phyloP scores from a whole-genome alignment of 2,797 vertebrate genomes.

The Paguma larvata region DNA sequence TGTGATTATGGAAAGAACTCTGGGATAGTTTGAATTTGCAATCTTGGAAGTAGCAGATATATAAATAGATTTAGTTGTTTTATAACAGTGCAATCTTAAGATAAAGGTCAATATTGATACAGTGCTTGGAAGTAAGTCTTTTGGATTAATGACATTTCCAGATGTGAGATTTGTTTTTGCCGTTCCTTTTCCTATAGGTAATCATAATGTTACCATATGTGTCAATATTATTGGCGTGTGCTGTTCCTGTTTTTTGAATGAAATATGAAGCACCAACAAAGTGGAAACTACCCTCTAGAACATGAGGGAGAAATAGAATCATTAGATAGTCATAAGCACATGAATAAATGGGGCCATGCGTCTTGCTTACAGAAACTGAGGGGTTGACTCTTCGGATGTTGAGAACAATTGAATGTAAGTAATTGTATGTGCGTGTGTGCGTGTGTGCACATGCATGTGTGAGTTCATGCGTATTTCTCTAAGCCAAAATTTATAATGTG shows the following conservation, averaged over 20 bases:
- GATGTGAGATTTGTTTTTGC: slow-evolving; percentile 29
- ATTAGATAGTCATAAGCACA: not conserved
- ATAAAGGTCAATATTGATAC: slow-evolving; percentile 23
- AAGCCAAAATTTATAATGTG: slow-evolving; percentile 31
- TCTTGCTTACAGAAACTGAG: slow-evolving; percentile 1
- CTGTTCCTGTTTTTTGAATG: slow-evolving; percentile 23
- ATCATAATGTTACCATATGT: slow-evolving; percentile 10
- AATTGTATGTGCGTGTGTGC: not conserved
- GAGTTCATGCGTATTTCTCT: not conserved
- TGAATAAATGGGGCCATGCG: not conserved
- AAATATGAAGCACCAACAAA: slow-evolving; percentile 30
- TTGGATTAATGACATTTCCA: slow-evolving; percentile 52
- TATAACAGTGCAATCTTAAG: slow-evolving; percentile 17
- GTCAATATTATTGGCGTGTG: not conserved
- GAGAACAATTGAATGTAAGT: not conserved
- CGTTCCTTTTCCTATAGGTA: not conserved
- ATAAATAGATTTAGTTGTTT: slow-evolving; percentile 27
- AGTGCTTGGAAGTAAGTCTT: slow-evolving; percentile 25
- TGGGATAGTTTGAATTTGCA: not conserved
- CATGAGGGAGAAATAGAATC: not conserved
- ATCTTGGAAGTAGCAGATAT: not conserved
- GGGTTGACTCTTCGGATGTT: slow-evolving; percentile 15
- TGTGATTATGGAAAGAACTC: slow-evolving; percentile 15
- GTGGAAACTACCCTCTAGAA: not conserved
- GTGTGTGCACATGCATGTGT: not conserved